Conservation (phyloP, 2,113 vertebrate species). For the Malurus alboscapulatus region DNA sequence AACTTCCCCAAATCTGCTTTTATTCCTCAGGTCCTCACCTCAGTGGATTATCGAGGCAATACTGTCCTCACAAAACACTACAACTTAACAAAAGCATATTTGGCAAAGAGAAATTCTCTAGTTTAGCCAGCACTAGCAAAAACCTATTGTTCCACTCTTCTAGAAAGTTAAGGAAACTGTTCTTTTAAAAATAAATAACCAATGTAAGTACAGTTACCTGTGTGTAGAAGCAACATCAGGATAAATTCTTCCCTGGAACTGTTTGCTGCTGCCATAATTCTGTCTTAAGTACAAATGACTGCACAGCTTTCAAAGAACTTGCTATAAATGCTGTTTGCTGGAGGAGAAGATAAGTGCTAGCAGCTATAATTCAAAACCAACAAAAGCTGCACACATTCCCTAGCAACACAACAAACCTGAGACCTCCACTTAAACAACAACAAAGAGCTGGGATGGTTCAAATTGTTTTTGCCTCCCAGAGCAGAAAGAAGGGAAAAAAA, state of each 20-base stretch:
- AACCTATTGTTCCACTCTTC: background rate
- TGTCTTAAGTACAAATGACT: conserved; percentile 47
- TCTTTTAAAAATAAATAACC: background rate
- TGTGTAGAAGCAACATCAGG: background rate
- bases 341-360: conserved; percentile 36
- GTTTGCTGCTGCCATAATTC: conserved; percentile 25
- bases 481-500: background rate
- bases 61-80: background rate
- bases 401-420: background rate
- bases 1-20: background rate
- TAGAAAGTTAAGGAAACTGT: background rate
- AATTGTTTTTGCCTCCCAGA: background rate
- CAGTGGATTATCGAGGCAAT: background rate
- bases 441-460: background rate
- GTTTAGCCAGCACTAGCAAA: background rate
- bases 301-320: conserved; percentile 33
- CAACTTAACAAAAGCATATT: background rate
- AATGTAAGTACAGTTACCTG: background rate
- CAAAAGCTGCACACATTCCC: conserved; percentile 23
- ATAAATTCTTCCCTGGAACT: background rate
- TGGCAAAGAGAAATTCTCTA: background rate
- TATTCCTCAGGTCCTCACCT: background rate
- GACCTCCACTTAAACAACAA: background rate
- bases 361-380: conserved; percentile 33
- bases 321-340: conserved; percentile 25